Percentiles rank a stretch among this genome's conserved stretches.
Evolutionary conservation across 2,797 vertebrate species (phyloP).

Genomic region (Cryptoprocta ferox): DNA sequence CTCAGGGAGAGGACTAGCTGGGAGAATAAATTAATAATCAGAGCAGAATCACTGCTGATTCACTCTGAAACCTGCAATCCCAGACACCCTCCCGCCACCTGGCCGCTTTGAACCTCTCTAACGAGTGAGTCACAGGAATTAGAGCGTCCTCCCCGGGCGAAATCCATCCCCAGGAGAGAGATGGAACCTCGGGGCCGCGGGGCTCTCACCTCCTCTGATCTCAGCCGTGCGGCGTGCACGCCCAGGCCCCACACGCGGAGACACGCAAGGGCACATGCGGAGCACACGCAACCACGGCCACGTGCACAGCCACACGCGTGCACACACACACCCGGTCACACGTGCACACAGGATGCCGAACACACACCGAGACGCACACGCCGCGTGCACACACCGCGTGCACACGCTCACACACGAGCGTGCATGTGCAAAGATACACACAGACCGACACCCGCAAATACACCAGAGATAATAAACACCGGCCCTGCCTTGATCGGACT

Average conservation of each 20-base stretch:
- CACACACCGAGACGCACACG: background rate
- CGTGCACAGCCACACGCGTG: background rate
- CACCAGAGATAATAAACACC: background rate
- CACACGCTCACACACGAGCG: background rate
- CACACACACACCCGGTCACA: background rate
- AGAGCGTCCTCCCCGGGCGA: background rate
- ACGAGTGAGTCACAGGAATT: conserved; percentile 59
- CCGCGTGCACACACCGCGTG: background rate
- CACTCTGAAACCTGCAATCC: conserved; percentile 49
- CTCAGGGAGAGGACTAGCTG: background rate
- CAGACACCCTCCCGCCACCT: conserved; percentile 58
- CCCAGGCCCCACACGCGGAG: background rate
- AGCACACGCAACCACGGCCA: background rate
- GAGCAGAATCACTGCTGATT: conserved; percentile 50
- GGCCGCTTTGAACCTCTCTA: conserved; percentile 69
- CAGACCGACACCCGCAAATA: background rate
- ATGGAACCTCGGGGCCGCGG: background rate
- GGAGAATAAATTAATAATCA: conserved; percentile 63
- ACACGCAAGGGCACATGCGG: background rate
- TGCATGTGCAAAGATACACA: background rate
- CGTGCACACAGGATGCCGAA: background rate
- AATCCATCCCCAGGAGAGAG: conserved; percentile 37
- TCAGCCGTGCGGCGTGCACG: background rate
- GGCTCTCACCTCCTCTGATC: background rate
- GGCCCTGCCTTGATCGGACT: background rate